These are phyloP conservation scores for Planococcus citri DNA, from an alignment of 1,140 invertebrate genomes.

Conservation along the genomic window DNA sequence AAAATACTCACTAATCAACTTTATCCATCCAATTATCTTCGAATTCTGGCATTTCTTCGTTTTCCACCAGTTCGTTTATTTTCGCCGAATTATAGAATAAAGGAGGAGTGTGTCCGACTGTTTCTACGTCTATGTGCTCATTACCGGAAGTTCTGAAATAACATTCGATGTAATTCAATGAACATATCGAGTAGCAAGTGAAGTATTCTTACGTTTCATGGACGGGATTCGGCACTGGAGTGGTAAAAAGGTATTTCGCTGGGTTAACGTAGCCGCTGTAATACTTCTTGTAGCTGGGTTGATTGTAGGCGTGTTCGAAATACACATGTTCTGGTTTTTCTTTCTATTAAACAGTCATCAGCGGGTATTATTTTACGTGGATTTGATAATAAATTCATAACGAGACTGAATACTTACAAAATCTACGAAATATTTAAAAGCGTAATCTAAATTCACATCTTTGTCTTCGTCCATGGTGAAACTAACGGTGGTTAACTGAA, in stretches of 20 bases:
- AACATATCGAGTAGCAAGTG: not conserved
- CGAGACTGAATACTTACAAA: not conserved
- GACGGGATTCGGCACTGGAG: not conserved
- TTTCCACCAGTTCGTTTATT: not conserved
- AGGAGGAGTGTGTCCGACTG: not conserved
- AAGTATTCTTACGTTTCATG: not conserved
- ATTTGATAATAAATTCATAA: too few species aligned
- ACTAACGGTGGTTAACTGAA: too few species aligned
- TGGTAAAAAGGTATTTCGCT: constrained; percentile 5
- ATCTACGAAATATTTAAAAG: constrained; percentile 11
- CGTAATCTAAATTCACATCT: not conserved
- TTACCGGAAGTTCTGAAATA: not conserved
- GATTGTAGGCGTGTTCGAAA: constrained; percentile 6
- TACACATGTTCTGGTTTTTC: not conserved
- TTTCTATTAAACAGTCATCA: not conserved
- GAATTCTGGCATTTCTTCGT: not conserved
- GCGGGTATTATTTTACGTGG: too few species aligned
- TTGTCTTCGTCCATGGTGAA: not conserved
- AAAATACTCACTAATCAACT: not conserved
- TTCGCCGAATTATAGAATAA: not conserved
- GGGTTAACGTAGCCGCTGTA: not conserved
- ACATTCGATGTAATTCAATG: not conserved
- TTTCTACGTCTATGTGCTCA: not conserved
- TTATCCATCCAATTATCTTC: constrained; percentile 9
- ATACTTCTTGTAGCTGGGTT: not conserved